phyloP scores from a whole-genome alignment of 2,797 vertebrate genomes.

The Melopsittacus undulatus region DNA sequence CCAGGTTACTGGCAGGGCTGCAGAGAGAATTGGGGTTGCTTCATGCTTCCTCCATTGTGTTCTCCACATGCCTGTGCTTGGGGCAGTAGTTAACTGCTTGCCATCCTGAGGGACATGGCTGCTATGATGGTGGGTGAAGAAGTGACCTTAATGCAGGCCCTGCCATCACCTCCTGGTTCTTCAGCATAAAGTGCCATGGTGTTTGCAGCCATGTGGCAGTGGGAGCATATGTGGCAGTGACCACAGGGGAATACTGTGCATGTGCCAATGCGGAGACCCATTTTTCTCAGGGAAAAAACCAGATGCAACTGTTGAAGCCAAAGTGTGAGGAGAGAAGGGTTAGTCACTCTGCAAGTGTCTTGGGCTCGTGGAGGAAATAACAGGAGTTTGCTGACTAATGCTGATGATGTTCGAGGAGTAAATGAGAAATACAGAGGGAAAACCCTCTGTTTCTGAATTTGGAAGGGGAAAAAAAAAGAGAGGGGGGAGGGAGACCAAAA shows the following conservation, averaged over 20 bases:
- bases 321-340: not conserved
- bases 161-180: not conserved
- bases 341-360: conserved; percentile 48
- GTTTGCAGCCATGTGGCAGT: rapidly evolving
- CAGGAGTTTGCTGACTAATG: conserved; percentile 64
- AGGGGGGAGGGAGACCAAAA: rapidly evolving
- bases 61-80: not conserved
- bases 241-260: rapidly evolving
- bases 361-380: conserved; percentile 6
- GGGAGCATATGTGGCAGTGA: not conserved
- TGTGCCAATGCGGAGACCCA: rapidly evolving
- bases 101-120: not conserved
- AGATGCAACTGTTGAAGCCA: not conserved
- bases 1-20: not conserved
- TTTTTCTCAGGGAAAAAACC: not conserved
- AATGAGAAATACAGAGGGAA: conserved; percentile 44
- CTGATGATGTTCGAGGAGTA: not conserved
- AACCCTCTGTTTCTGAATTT: conserved; percentile 53
- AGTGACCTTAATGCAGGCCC: not conserved
- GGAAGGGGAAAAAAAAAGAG: not conserved
- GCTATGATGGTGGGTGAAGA: not conserved
- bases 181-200: rapidly evolving
- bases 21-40: not conserved
- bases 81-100: not conserved
- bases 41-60: not conserved